phyloP scores from a whole-genome alignment of 2,888 invertebrate genomes.

The Trimorus sp. region DNA sequence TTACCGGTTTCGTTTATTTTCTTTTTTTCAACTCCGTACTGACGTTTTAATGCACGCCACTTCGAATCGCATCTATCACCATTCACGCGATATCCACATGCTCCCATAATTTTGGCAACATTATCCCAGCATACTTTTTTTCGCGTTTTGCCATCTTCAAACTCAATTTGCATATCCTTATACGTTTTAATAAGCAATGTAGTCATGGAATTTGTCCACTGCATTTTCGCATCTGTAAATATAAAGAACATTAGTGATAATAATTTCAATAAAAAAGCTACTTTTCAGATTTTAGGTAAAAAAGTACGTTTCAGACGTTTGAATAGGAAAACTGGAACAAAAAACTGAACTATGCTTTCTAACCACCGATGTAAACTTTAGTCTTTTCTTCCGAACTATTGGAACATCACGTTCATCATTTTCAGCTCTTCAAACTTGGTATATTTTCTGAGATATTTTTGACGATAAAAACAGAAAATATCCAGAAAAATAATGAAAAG shows the following conservation, averaged over 20 bases:
- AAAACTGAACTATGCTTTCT: too few species aligned
- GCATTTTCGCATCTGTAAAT: slow-evolving; percentile 1
- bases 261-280: neutral
- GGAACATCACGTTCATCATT: too few species aligned
- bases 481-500: too few species aligned
- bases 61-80: slow-evolving; percentile 1
- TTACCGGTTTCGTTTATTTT: neutral
- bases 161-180: neutral
- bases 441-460: too few species aligned
- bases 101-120: neutral
- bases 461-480: too few species aligned
- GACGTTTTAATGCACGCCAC: slow-evolving; percentile 10
- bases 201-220: slow-evolving; percentile 7
- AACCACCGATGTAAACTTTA: too few species aligned
- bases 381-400: too few species aligned
- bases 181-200: slow-evolving; percentile 3
- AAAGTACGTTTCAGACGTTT: too few species aligned
- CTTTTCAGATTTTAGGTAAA: too few species aligned
- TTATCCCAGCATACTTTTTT: slow-evolving; percentile 11
- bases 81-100: slow-evolving; percentile 5
- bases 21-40: neutral
- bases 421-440: too few species aligned
- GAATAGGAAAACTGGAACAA: too few species aligned
- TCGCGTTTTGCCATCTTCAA: neutral
- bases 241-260: neutral